A percentile compares a stretch with the other conserved stretches of the same genome.
Conservation (phyloP, 1,140 invertebrate species). For the Drosophila guanche region DNA sequence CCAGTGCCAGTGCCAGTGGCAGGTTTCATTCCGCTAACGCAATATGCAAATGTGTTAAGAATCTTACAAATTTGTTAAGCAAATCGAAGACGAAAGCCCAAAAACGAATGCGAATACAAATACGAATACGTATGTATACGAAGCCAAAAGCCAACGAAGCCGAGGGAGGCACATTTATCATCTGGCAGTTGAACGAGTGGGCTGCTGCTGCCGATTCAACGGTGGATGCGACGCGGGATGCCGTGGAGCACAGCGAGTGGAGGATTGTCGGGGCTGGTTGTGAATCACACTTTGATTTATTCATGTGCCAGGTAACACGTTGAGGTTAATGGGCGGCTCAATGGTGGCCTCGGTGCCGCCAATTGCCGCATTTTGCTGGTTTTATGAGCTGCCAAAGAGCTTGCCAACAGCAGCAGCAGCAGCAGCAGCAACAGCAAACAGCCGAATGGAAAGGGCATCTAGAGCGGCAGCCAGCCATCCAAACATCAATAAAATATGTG, state of each 20-base stretch:
- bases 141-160: constrained; percentile 29
- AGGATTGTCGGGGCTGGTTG: constrained; percentile 1
- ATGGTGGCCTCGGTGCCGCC: constrained; percentile 23
- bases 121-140: not conserved
- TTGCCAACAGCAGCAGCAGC: constrained; percentile 28
- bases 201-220: not conserved
- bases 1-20: not conserved
- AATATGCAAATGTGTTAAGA: constrained; percentile 80
- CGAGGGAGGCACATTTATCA: constrained; percentile 63
- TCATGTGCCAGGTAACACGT: constrained; percentile 71
- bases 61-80: constrained; percentile 80
- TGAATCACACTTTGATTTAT: constrained; percentile 72
- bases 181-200: constrained; percentile 46
- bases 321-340: constrained; percentile 72
- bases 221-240: no score
- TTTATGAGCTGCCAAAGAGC: constrained; percentile 74
- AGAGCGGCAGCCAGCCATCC: constrained; percentile 5
- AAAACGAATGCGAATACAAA: constrained; percentile 16
- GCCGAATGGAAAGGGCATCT: not conserved
- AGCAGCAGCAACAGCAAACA: not conserved
- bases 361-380: constrained; percentile 46
- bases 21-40: constrained; percentile 45
- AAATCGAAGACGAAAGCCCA: constrained; percentile 66
- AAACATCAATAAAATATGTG: constrained; percentile 43
- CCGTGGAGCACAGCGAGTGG: not conserved